Evolutionary conservation across 2,888 invertebrate genomes (phyloP).

Genomic region (Lochmaea crataegi): DNA sequence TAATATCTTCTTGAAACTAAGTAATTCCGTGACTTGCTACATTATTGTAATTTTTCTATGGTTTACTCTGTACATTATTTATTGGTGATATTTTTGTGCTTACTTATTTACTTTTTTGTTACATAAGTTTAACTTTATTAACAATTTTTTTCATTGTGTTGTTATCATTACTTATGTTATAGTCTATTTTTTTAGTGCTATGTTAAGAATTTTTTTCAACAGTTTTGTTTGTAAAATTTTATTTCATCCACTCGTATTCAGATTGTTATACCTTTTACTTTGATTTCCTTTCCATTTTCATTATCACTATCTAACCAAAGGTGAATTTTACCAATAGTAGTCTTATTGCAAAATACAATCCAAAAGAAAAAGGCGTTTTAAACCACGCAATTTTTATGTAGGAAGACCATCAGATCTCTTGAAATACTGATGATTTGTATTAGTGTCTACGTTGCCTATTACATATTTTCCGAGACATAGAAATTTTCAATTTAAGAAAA

Average conservation of each 20-base stretch:
- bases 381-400: neutral
- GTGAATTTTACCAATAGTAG: constrained; percentile 44
- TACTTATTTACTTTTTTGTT: constrained; percentile 50
- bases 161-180: constrained; percentile 55
- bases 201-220: constrained; percentile 54
- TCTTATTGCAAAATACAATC: constrained; percentile 37
- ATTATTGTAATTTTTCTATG: neutral
- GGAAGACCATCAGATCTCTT: neutral
- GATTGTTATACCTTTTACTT: constrained; percentile 41
- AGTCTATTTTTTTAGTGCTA: constrained; percentile 57
- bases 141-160: constrained; percentile 49
- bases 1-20: too few relatives aligned
- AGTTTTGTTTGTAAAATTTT: constrained; percentile 57
- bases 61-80: constrained; percentile 45
- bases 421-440: neutral
- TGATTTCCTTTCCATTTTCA: constrained; percentile 35
- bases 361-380: neutral
- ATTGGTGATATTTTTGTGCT: constrained; percentile 49
- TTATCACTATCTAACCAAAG: constrained; percentile 45
- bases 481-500: neutral
- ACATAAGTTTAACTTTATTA: constrained; percentile 47
- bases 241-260: constrained; percentile 47
- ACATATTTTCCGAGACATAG: neutral
- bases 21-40: too few relatives aligned
- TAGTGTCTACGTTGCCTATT: neutral